Evolutionary conservation across 2,113 vertebrate species (phyloP).

Genomic region (Cephalopholis sonnerati): DNA sequence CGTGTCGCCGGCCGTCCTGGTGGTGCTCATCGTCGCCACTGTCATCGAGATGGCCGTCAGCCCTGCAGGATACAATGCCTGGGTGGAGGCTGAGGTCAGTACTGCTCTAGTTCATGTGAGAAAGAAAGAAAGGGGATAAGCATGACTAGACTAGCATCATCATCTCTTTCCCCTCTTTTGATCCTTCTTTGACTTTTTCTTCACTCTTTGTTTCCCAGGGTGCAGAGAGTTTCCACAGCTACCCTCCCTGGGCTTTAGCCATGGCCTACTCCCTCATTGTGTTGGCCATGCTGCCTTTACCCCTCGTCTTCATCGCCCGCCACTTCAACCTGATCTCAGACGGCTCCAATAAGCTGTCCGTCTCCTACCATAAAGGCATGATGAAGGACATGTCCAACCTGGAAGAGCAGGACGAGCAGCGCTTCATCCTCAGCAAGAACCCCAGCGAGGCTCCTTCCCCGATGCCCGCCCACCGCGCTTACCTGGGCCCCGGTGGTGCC

Average conservation of each 20-base stretch:
- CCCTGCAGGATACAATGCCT: constrained; percentile 95
- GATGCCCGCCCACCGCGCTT: constrained; percentile 94
- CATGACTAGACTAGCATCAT: neutral
- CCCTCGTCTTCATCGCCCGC: constrained; percentile 90
- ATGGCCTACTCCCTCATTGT: constrained; percentile 93
- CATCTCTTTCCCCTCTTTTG: neutral
- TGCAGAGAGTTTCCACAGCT: constrained; percentile 91
- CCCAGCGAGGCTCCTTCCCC: constrained; percentile 94
- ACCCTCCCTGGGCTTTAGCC: constrained; percentile 93
- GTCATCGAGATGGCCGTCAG: constrained; percentile 94
- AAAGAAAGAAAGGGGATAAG: neutral
- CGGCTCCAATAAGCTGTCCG: constrained; percentile 95
- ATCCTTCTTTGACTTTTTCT: neutral
- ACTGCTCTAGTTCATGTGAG: neutral
- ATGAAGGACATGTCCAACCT: constrained; percentile 99
- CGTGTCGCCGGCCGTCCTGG: constrained; percentile 93
- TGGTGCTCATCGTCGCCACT: constrained; percentile 90
- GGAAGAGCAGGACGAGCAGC: constrained; percentile 96
- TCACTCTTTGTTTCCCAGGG: constrained; percentile 83
- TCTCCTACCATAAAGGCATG: constrained; percentile 98
- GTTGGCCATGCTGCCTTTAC: constrained; percentile 92
- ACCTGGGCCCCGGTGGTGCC: constrained; percentile 92
- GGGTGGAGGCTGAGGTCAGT: constrained; percentile 95
- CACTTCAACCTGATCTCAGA: constrained; percentile 94
- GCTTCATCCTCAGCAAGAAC: constrained; percentile 96